A percentile compares a stretch with the other conserved stretches of the same genome.
phyloP scores from a whole-genome alignment of 2,113 vertebrate genomes.

The Jaculus jaculus region DNA sequence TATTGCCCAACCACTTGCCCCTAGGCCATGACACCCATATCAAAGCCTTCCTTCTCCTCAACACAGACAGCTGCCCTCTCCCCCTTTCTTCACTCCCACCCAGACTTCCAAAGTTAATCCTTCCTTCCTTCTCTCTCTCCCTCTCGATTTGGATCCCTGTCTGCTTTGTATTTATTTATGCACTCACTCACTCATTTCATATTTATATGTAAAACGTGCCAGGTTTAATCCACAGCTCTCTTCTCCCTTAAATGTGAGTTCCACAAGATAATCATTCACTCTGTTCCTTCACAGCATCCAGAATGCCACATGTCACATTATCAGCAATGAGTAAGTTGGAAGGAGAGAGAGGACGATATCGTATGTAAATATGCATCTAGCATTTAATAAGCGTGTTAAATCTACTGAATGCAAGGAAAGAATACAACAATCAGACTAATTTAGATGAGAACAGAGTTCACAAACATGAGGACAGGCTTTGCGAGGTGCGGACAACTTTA shows the following conservation, averaged over 20 bases:
- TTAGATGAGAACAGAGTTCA: neutral
- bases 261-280: neutral
- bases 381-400: neutral
- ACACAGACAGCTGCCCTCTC: neutral
- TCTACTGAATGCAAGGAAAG: neutral
- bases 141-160: neutral
- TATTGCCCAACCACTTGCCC: neutral
- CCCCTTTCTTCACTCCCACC: neutral
- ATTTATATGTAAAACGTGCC: neutral
- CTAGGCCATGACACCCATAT: neutral
- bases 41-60: neutral
- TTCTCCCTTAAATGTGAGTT: neutral
- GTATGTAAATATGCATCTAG: neutral
- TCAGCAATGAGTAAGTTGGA: neutral
- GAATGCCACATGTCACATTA: neutral
- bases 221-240: neutral
- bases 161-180: neutral
- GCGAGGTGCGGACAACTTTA: neutral
- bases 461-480: neutral
- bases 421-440: neutral
- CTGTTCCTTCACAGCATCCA: neutral
- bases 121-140: neutral
- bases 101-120: slow-evolving; percentile 2
- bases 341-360: neutral
- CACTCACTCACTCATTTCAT: neutral